Evolutionary conservation across 1,140 invertebrate species (phyloP), one percentile per base, ranked within the genome.

Genomic region (Trichomalopsis sarcophagae): DNA sequence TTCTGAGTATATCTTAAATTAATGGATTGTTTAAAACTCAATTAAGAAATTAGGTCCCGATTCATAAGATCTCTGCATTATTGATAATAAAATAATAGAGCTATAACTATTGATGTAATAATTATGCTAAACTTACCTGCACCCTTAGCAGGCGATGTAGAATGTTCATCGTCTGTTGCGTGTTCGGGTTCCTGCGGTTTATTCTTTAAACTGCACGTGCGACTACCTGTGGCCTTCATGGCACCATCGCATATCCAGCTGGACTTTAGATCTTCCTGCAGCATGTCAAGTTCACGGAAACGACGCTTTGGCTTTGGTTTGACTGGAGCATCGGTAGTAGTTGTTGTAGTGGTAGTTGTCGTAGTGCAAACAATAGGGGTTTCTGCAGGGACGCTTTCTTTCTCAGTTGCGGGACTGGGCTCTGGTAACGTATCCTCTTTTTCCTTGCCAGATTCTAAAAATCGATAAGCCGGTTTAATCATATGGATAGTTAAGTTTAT

Each of bases 221-320:
- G 87, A 79, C 91, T 87, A 47, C 93, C 93, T 7, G 92, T 94
- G 2, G 93, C 92, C n/a, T 90, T 90, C n/a, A 95, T 89, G 2
- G 95, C 94, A 36, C 94, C 95, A 86, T 95, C 94, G 83, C 93
- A 93, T 68, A 95, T 95, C 88, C 96, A 96, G 94, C 95, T 96
- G 86, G 96, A 95, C 85, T 94, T 93, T 66, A 96, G 94, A 88
- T 96, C 95, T 85, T 95, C 94, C 71, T 96, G 95, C 11, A 96
- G 91, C 88, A 94, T 93, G 86, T 95, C 93, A 66, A 96, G 88
- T 55, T 84, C 86, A 21, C 79, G 85, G 14, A 14, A 81, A 3
- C 55, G 50, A n/a, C 71, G 62, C 7, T 82, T 84, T n/a, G 71
- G 50, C 30, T 87, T 82, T 0, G 55, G n/a, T 68, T 87, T 85